Conservation (phyloP, 2,888 invertebrate genomes). For the Pristionchus mayeri region DNA sequence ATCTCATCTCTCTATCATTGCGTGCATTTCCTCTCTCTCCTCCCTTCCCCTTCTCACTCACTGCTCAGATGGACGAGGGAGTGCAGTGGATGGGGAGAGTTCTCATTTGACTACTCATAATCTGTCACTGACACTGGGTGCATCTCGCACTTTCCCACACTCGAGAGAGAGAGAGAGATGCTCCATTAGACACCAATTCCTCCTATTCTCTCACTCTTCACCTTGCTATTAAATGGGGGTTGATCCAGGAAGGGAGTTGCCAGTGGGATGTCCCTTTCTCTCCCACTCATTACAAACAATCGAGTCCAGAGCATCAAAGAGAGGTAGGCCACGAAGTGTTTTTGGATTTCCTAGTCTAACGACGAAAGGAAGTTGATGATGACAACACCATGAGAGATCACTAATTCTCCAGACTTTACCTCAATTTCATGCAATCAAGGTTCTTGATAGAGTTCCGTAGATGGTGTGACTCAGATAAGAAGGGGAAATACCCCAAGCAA, state of each 20-base stretch:
- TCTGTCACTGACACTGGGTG: slow-evolving; percentile 20
- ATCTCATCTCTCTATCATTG: neutral
- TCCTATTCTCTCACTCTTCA: neutral
- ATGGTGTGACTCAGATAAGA: too few relatives aligned
- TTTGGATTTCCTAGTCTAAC: neutral
- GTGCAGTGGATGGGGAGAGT: neutral
- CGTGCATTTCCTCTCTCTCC: neutral
- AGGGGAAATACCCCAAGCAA: too few relatives aligned
- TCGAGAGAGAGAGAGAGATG: too few relatives aligned
- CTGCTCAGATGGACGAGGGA: neutral
- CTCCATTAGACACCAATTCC: too few relatives aligned
- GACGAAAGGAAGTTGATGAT: neutral
- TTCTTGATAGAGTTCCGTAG: too few relatives aligned
- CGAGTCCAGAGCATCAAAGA: neutral
- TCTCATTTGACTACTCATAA: neutral
- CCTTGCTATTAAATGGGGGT: neutral
- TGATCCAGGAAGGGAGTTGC: slow-evolving; percentile 1
- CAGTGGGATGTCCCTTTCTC: neutral
- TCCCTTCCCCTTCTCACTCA: neutral
- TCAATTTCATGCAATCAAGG: too few relatives aligned
- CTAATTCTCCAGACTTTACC: too few relatives aligned
- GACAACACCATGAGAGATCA: neutral
- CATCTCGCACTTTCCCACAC: slow-evolving; percentile 25
- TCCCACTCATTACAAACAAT: slow-evolving; percentile 13
- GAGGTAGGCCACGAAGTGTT: neutral